Conservation (phyloP, 2,797 vertebrate species). For the Petrocephalus schoutedeni region DNA sequence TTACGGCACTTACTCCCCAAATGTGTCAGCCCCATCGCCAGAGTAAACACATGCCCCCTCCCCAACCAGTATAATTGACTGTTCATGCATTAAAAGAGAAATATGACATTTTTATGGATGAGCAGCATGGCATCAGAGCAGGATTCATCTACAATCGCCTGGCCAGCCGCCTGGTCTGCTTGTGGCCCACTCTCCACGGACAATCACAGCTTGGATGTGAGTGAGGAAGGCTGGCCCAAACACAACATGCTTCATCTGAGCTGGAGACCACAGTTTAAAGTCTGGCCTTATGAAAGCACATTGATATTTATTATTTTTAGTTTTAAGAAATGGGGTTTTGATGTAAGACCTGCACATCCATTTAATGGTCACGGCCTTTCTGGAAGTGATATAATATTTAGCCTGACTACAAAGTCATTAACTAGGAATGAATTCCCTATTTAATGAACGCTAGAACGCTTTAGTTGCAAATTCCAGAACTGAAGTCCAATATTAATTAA, state of each 20-base stretch:
- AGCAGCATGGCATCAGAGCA: slow-evolving; percentile 3
- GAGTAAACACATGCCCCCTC: not conserved
- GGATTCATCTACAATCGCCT: not conserved
- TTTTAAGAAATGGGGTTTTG: not conserved
- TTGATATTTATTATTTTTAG: not conserved
- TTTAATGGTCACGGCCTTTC: not conserved
- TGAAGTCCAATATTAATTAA: not conserved
- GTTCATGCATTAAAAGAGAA: not conserved
- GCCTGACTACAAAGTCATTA: not conserved
- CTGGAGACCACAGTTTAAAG: not conserved
- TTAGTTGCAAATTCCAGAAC: not conserved
- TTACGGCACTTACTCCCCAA: not conserved
- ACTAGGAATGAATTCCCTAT: not conserved
- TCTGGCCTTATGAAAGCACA: not conserved
- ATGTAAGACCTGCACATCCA: not conserved
- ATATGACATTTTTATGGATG: not conserved
- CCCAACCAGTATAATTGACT: slow-evolving; percentile 3
- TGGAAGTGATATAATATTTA: not conserved
- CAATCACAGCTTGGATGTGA: not conserved
- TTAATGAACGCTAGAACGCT: slow-evolving; percentile 7
- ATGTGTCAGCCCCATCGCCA: not conserved
- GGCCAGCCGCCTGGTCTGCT: not conserved
- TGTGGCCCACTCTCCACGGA: not conserved
- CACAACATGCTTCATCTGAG: not conserved
- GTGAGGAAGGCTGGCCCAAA: not conserved